Evolutionary conservation across 2,888 invertebrate species (phyloP), one percentile per base, ranked within the genome.

Genomic region (Harpalus rufipes): DNA sequence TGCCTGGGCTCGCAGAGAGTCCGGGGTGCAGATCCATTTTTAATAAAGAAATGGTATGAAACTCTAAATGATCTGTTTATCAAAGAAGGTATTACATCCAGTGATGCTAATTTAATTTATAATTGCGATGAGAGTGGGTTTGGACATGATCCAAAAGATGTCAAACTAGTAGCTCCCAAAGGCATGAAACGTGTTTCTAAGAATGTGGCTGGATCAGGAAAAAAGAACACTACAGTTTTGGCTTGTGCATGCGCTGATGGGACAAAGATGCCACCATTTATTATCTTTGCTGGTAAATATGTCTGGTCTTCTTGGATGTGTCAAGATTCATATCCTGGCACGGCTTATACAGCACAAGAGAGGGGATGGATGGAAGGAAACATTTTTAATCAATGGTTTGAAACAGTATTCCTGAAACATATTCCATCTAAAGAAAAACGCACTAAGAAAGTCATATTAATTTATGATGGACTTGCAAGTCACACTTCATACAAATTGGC

Each of bases 361-460:
- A 85, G 76, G 18, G 85, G 82, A 51, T 81, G 84, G 84, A 85
- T 84, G 78, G 86, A 85, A 59, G 81, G 78, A 21, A 76, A 78
- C 10, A 61, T 81, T 14, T 86, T 86, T 72, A n/a, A 59, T n/a
- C 39, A 81, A 44, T 86, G 84, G 85, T 86, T 86, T 72, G 18
- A 74, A 78, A 78, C 78, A 51, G 51, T 78, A 78, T 78, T 78
- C 44, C 51, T 51, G 14, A 78, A 78, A 78, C 51, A 78, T 78
- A 78, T 78, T 39, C 18, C 78, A 14, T 21, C 78, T 51, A 44
- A 78, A 78, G 78, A 78, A 78, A 78, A 39, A 56, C 21, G 78
- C n/a, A 51, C 78, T 51, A 78, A 78, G 51, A 78, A 78, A 78
- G 78, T 78, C 51, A 51, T 78, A 44, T 78, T 78, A 78, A 78